A percentile compares a stretch with the other conserved stretches of the same genome.
Conservation (phyloP, 2,113 vertebrate species). For the Corythoichthys haematopterus region DNA sequence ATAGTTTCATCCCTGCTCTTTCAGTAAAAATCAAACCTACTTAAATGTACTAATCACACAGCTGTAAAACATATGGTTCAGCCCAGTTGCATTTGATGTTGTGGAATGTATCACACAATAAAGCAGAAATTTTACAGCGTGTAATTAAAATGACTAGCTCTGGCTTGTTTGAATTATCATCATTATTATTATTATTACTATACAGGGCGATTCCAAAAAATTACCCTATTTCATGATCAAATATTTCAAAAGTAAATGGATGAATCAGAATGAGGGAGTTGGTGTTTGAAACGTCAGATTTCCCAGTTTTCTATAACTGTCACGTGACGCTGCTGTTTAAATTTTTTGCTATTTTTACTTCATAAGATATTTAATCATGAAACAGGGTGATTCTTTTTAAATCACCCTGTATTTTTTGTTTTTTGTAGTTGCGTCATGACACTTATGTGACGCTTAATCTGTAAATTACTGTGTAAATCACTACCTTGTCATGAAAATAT, state of each 20-base stretch:
- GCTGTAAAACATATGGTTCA: background rate
- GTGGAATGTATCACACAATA: conserved; percentile 4
- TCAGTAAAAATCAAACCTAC: background rate
- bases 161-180: background rate
- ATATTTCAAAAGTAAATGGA: too few relatives aligned
- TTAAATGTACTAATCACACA: background rate
- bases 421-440: background rate
- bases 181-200: too few relatives aligned
- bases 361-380: too few relatives aligned
- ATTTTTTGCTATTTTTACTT: too few relatives aligned
- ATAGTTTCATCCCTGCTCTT: background rate
- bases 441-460: conserved; percentile 8
- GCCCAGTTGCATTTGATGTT: background rate
- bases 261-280: too few relatives aligned
- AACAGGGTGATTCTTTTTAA: too few relatives aligned
- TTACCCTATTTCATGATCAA: too few relatives aligned
- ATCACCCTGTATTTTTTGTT: background rate
- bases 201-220: too few relatives aligned
- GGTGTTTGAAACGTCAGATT: too few relatives aligned
- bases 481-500: background rate
- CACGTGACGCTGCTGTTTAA: too few relatives aligned
- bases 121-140: background rate
- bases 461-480: conserved; percentile 7
- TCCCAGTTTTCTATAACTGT: too few relatives aligned
- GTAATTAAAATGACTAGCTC: conserved; percentile 2